Evolutionary conservation across 2,888 invertebrate species (phyloP), one percentile per base, ranked within the genome.

Genomic region (Endomychus coccineus): DNA sequence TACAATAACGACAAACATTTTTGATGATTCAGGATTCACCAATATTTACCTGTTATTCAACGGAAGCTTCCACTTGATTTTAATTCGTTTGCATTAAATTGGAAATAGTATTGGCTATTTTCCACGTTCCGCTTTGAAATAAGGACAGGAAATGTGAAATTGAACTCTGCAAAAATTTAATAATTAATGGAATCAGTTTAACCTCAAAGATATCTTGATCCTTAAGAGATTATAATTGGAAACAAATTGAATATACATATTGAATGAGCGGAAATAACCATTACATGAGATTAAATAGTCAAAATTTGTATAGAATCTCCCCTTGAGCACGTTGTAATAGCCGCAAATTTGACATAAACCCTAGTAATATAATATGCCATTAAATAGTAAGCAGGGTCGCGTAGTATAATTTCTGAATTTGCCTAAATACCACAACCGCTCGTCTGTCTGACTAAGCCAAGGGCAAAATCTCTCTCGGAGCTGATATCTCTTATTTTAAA

Each of bases 371-470:
- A 51, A 50, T 51, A 53, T 48, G 48, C 51, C 46, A 54, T 52
- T 50, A 52, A 54, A 48, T 49, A 54, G 46, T 52, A 44, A 54
- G 43, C 43, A 44, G 52, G 50, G 50, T 54, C 50, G 45, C 46
- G 39, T 29, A 45, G 38, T 39, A 46, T 51, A 47, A 49, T 49
- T 50, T 49, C 46, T 46, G 46, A 48, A 42, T 49, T 49, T 46
- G 37, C 45, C 44, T 39, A 39, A 41, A 42, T 41, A 49, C 49
- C 46, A 40, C 49, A 46, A 50, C n/a, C n/a, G n/a, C n/a, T n/a
- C n/a, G n/a, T n/a, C n/a, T n/a, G n/a, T n/a, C n/a, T n/a, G n/a
- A n/a, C n/a, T n/a, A n/a, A n/a, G n/a, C n/a, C n/a, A n/a, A n/a
- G n/a, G n/a, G n/a, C n/a, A n/a, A n/a, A n/a, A n/a, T n/a, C n/a